Evolutionary conservation across 2,797 vertebrate genomes (phyloP).

Genomic region (Nothura maculosa): DNA sequence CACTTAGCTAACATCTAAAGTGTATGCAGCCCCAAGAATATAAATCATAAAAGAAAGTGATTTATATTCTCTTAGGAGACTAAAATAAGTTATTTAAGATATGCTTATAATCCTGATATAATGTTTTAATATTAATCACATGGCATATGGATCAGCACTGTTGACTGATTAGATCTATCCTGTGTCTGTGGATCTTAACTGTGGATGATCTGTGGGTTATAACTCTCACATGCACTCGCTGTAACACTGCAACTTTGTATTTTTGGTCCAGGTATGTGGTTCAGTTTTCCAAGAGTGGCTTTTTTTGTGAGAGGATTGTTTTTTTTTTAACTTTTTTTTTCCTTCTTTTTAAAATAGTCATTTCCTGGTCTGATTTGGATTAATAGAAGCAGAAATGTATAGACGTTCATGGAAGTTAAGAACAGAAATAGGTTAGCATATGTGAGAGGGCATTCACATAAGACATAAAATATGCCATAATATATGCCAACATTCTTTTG

Average conservation of each 20-base stretch:
- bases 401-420: neutral
- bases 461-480: neutral
- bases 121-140: neutral
- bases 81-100: neutral
- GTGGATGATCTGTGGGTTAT: neutral
- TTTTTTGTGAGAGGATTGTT: too few relatives aligned
- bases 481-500: neutral
- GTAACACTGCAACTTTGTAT: neutral
- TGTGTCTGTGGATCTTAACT: neutral
- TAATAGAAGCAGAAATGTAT: neutral
- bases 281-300: neutral
- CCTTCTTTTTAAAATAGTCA: neutral
- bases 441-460: neutral
- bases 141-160: neutral
- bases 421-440: neutral
- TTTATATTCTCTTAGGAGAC: neutral
- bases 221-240: neutral
- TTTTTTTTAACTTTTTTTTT: neutral
- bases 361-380: neutral
- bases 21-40: too few relatives aligned
- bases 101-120: neutral
- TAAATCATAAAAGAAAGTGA: neutral
- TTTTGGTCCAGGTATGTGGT: neutral
- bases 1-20: neutral
- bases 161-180: neutral